Base-by-base conservation (phyloP, 2,888 invertebrate genomes). In the Philereme transversata region DNA sequence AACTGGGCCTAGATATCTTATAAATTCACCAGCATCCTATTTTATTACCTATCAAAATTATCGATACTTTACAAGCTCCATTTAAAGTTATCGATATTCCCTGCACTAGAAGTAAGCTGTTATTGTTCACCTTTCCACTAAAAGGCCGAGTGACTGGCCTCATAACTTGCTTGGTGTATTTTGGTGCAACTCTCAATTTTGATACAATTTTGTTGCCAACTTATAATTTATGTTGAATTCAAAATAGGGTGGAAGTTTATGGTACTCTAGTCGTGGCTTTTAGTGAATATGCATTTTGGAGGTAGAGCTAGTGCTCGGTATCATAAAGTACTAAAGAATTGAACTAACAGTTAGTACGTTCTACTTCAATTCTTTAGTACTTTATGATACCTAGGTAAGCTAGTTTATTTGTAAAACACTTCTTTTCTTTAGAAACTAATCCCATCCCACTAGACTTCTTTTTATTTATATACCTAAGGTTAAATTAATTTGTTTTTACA, bases 141-240 rank as follows among this genome's bases (percentile, higher is more conserved):
- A 64, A 63, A 64, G 68, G 63, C 52, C 61, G 62, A 68, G 65
- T 64, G 70, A 64, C 57, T 63, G 61, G 57, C 62, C 9, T 59
- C 67, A 65, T 68, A 67, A 67, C 61, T 64, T 40, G 67, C 65
- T 57, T 54, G 53, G 57, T 58, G 59, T 61, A 62, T 53, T 51
- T 44, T 40, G 45, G 56, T 56, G 60, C 56, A 62, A 61, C 60
- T 65, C 62, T 49, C 57, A 58, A 70, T 65, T 70, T 70, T 60
- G 62, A 67, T 65, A 64, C 65, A 61, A 68, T 70, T 70, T 67
- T 60, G 65, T 57, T 53, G 63, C 64, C 64, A 68, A 67, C 62
- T 67, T 67, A 63, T 70, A 67, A 70, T 68, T 68, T 70, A 68
- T 70, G 67, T 68, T 57, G 68, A 65, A 68, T 64, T 65, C 60